Evolutionary conservation across 2,113 vertebrate species (phyloP), one percentile per base, ranked within the genome.

Genomic region (Toxotes jaculatrix): DNA sequence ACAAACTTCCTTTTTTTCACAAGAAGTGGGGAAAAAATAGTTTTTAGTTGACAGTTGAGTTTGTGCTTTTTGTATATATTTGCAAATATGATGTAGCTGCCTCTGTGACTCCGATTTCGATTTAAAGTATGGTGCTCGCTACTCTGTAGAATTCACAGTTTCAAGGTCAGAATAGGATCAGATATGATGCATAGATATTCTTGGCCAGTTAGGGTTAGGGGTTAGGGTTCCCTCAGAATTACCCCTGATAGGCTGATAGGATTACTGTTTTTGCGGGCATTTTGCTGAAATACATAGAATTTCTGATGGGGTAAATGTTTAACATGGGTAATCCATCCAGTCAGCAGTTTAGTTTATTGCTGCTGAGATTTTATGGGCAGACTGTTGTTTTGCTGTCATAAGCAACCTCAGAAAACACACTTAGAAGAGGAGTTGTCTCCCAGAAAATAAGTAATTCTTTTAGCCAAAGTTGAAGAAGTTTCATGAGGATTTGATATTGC

Each of bases 291-390:
- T 57, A 11, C 21, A 23, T 11, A 55, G 0, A 61, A 9, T 53
- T 45, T 79, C 12, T 69, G 23, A 49, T 38, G 9, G 16, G 34
- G 63, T 69, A n/a, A 60, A 79, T 72, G 55, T 61, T 70, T 80
- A 70, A 65, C n/a, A 36, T 43, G 4, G 23, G 1, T 9, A 64
- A 34, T 59, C 43, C 60, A 62, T 34, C 38, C 17, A 23, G 27
- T 77, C 74, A 77, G 73, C 67, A 77, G 56, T 7, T 67, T 43
- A 12, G 9, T 65, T 53, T 21, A 36, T 32, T 72, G 43, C 34
- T 49, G 67, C n/a, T 49, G 14, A 55, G 59, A 43, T 64, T 47
- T 34, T 42, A 56, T 32, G 38, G 17, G 11, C 9, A 40, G 31
- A 0, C 3, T 55, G 56, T 47, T 14, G 21, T 74, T 68, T 59